Evolutionary conservation across 2,797 vertebrate genomes (phyloP).

Genomic region (Coregonus ussuriensis): DNA sequence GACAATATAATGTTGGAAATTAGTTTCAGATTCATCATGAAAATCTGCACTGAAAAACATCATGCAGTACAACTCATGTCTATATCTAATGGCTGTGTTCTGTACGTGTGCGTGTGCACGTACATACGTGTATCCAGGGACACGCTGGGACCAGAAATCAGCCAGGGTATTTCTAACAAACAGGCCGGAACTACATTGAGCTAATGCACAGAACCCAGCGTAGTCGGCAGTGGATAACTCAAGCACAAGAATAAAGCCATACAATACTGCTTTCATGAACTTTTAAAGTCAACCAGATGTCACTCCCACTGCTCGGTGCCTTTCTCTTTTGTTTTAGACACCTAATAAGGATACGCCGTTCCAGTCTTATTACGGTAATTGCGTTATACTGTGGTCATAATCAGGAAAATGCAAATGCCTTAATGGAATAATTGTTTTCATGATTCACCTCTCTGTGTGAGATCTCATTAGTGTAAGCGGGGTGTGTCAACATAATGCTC

Average conservation of each 20-base stretch:
- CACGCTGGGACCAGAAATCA: not conserved
- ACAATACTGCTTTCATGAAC: not conserved
- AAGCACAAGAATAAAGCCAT: not conserved
- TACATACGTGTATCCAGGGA: not conserved
- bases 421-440: constrained; percentile 52
- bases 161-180: not conserved
- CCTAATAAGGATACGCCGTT: constrained; percentile 45
- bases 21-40: constrained; percentile 16
- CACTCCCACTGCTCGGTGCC: constrained; percentile 22
- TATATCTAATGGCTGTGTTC: not conserved
- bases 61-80: not conserved
- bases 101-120: not conserved
- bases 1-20: constrained; percentile 27
- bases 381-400: constrained; percentile 47
- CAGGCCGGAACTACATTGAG: not conserved
- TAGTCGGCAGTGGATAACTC: not conserved
- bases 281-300: constrained; percentile 14
- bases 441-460: constrained; percentile 50
- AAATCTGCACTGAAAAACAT: not conserved
- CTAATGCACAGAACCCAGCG: not conserved
- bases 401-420: constrained; percentile 53
- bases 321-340: constrained; percentile 25
- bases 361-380: constrained; percentile 56
- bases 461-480: constrained; percentile 48
- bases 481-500: constrained; percentile 39